A percentile compares a stretch with the other conserved stretches of the same genome.
These are phyloP conservation scores for Helobdella robusta DNA, from an alignment of 2,888 invertebrate species.

Conservation along the genomic window DNA sequence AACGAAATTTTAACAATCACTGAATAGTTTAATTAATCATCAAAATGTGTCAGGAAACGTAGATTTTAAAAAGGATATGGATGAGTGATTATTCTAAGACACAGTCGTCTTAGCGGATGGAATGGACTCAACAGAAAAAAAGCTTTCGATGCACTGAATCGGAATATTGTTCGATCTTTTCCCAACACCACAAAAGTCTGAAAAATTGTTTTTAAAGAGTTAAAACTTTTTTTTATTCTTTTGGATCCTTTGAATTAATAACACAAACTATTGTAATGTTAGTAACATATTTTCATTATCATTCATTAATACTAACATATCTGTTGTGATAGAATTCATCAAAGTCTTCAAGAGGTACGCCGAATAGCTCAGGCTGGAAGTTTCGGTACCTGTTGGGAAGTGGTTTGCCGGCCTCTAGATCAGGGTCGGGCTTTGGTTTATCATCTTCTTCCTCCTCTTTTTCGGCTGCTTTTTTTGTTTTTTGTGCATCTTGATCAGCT, in stretches of 20 bases:
- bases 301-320: too few species aligned
- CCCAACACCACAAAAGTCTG: constrained; percentile 98
- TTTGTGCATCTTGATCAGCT: constrained; percentile 21
- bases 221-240: too few species aligned
- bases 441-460: constrained; percentile 52
- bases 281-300: too few species aligned
- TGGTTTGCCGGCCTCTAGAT: constrained; percentile 88
- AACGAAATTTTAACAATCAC: background rate
- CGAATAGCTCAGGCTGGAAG: constrained; percentile 85
- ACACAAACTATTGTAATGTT: too few species aligned
- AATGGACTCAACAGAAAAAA: constrained; percentile 91
- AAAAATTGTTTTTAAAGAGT: too few species aligned
- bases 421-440: constrained; percentile 82
- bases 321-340: constrained; percentile 89
- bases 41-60: background rate
- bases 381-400: constrained; percentile 84
- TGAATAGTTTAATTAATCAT: background rate
- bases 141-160: constrained; percentile 93
- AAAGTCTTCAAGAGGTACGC: constrained; percentile 95
- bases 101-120: constrained; percentile 92
- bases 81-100: constrained; percentile 95
- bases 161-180: constrained; percentile 95
- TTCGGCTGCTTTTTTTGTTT: constrained; percentile 16
- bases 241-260: too few species aligned
- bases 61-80: constrained; percentile 54